Evolutionary conservation across 2,888 invertebrate genomes (phyloP).

Genomic region (Oxycera nigricornis): DNA sequence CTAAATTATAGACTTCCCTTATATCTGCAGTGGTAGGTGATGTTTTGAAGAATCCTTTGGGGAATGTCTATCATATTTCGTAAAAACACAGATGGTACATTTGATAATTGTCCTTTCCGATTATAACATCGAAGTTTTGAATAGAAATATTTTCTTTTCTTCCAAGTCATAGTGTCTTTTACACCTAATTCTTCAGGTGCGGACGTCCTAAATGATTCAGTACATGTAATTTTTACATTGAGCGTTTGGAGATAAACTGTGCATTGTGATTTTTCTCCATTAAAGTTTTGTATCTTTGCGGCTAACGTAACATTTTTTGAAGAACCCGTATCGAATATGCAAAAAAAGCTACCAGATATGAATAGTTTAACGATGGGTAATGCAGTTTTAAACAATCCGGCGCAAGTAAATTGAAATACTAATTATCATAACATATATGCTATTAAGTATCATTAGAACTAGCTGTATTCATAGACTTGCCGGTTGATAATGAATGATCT

Average conservation of each 20-base stretch:
- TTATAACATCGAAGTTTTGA: background rate
- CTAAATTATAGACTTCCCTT: too few relatives aligned
- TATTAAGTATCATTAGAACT: background rate
- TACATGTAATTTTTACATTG: constrained; percentile 1
- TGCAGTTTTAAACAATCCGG: background rate
- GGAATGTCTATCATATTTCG: too few relatives aligned
- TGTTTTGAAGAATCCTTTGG: too few relatives aligned
- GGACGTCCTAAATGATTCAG: constrained; percentile 5
- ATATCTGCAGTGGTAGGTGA: too few relatives aligned
- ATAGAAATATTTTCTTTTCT: constrained; percentile 1
- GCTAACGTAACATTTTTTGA: background rate
- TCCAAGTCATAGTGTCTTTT: background rate
- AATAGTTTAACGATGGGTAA: background rate
- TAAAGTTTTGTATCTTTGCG: background rate
- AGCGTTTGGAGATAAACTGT: constrained; percentile 11
- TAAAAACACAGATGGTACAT: background rate
- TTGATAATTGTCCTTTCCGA: constrained; percentile 4
- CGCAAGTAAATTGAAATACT: background rate
- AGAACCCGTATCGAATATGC: background rate
- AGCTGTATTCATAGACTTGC: background rate
- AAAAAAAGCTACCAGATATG: background rate
- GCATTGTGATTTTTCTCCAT: background rate
- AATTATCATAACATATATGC: background rate
- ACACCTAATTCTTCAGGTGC: background rate
- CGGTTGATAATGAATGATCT: background rate